A percentile compares a stretch with the other conserved stretches of the same genome.
phyloP scores from a whole-genome alignment of 2,113 vertebrate genomes.

The Chionodraco myersi region DNA sequence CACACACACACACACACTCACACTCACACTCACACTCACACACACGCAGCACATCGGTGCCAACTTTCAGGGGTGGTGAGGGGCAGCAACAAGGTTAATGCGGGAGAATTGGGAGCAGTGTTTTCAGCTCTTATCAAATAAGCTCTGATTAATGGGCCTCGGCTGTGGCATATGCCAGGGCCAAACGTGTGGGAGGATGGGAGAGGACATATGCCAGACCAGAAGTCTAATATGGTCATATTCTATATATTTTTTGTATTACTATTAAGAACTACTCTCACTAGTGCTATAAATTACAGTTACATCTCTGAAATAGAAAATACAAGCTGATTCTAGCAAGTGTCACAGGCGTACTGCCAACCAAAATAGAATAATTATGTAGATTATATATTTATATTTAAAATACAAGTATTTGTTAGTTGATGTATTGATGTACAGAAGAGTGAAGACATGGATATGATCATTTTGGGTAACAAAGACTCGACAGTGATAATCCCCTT shows the following conservation, averaged over 20 bases:
- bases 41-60: slow-evolving; percentile 40
- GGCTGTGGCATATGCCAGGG: slow-evolving; percentile 74
- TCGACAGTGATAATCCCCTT: not conserved
- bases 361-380: no score
- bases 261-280: not conserved
- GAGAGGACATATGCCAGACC: slow-evolving; percentile 35
- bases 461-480: not conserved
- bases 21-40: slow-evolving; percentile 11
- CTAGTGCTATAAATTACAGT: not conserved
- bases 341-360: no score
- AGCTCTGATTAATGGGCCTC: slow-evolving; percentile 80
- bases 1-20: not conserved
- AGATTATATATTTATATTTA: no score
- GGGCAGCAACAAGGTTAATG: slow-evolving; percentile 69
- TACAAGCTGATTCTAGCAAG: not conserved
- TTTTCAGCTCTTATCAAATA: slow-evolving; percentile 54
- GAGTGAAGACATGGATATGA: not conserved
- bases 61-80: slow-evolving; percentile 61
- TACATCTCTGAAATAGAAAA: not conserved
- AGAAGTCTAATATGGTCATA: not conserved
- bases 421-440: not conserved
- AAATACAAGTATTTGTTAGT: no score
- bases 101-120: slow-evolving; percentile 42
- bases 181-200: slow-evolving; percentile 49
- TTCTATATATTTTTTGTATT: no score